These are phyloP conservation scores for Sinhomidia bicolor DNA, from an alignment of 2,888 invertebrate genomes.

Conservation along the genomic window DNA sequence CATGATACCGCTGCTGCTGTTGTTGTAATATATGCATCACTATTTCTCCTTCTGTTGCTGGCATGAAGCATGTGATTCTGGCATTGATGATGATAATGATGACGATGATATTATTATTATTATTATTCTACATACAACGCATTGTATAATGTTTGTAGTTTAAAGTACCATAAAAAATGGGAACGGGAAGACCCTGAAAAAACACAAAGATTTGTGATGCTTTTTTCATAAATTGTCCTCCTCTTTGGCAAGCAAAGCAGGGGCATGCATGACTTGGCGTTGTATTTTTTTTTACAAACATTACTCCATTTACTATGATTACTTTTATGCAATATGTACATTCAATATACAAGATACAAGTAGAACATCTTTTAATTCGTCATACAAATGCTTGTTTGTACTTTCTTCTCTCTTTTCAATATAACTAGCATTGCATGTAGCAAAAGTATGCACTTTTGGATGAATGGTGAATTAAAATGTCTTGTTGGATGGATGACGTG, in stretches of 20 bases:
- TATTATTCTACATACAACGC: no score
- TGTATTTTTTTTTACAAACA: no score
- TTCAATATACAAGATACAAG: no score
- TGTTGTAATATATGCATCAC: no score
- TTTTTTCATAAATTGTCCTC: slow-evolving; percentile 44
- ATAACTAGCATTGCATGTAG: background rate
- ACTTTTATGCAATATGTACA: no score
- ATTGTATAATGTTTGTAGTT: background rate
- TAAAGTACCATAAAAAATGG: slow-evolving; percentile 3
- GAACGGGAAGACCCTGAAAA: slow-evolving; percentile 51
- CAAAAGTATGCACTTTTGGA: background rate
- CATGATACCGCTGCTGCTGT: no score
- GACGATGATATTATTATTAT: background rate
- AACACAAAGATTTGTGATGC: background rate
- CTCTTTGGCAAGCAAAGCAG: background rate
- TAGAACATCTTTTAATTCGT: background rate
- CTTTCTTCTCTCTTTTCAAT: background rate
- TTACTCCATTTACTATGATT: no score
- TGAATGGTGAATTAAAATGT: background rate
- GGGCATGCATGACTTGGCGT: background rate
- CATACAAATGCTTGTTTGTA: background rate
- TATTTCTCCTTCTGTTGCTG: background rate
- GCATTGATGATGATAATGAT: background rate
- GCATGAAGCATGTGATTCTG: slow-evolving; percentile 49
- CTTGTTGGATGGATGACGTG: background rate